These are phyloP conservation scores for Prochilodus magdalenae DNA, from an alignment of 2,113 vertebrate species.

Conservation along the genomic window DNA sequence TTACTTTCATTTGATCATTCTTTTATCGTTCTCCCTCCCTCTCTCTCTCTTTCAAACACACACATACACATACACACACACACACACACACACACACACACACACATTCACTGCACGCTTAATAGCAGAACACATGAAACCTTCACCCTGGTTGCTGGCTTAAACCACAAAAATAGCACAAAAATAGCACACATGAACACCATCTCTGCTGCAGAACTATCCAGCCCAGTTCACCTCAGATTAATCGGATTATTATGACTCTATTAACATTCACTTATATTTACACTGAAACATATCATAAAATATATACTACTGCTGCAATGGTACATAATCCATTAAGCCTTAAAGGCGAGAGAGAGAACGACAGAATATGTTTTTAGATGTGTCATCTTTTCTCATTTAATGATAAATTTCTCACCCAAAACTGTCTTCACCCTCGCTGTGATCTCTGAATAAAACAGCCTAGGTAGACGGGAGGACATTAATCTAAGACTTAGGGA, in stretches of 20 bases:
- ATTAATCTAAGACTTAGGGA: not conserved
- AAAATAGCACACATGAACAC: not conserved
- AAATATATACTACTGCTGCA: no score
- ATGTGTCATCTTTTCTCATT: not conserved
- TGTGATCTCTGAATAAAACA: slow-evolving; percentile 4
- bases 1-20: no score
- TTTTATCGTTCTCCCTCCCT: no score
- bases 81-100: not conserved
- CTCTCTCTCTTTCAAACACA: no score
- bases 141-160: not conserved
- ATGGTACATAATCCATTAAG: not conserved
- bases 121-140: not conserved
- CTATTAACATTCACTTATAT: no score
- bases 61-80: not conserved
- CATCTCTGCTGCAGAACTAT: not conserved
- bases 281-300: no score
- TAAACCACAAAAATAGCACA: not conserved
- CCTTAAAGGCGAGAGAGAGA: not conserved
- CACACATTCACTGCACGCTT: not conserved
- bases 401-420: slow-evolving; percentile 4
- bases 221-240: not conserved
- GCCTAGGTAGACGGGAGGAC: not conserved
- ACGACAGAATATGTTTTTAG: not conserved
- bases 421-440: not conserved
- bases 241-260: no score